phyloP scores from a whole-genome alignment of 2,113 vertebrate species.

The Perca schrenkii region DNA sequence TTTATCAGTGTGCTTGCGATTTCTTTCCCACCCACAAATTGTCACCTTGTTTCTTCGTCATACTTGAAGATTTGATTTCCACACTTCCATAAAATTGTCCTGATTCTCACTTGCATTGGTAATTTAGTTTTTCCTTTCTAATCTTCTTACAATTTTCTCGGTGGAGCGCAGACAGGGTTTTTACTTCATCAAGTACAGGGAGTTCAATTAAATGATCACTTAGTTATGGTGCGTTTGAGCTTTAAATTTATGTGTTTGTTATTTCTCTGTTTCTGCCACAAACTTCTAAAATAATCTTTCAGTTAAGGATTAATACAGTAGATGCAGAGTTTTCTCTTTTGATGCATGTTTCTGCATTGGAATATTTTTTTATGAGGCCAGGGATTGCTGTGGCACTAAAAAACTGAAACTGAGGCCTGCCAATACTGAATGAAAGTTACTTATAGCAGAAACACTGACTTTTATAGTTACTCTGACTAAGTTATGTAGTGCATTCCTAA shows the following conservation, averaged over 20 bases:
- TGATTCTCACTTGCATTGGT: not conserved
- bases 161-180: not conserved
- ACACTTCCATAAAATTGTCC: not conserved
- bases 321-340: not conserved
- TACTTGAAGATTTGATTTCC: not conserved
- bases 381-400: not conserved
- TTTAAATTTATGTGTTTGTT: not conserved
- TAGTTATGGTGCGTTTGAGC: not conserved
- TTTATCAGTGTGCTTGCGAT: not conserved
- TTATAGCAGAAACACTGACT: not conserved
- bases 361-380: not conserved
- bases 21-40: constrained; percentile 2
- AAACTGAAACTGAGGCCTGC: not conserved
- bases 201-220: not conserved
- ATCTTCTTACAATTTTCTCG: not conserved
- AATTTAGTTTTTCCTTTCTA: not conserved
- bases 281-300: not conserved
- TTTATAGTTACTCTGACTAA: not conserved
- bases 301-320: not conserved
- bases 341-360: not conserved
- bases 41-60: constrained; percentile 1
- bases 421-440: not conserved
- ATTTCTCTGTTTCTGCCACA: not conserved
- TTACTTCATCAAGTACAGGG: not conserved
- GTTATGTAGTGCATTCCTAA: too few species aligned